Conservation (phyloP, 1,140 invertebrate genomes). For the Ips typographus region DNA sequence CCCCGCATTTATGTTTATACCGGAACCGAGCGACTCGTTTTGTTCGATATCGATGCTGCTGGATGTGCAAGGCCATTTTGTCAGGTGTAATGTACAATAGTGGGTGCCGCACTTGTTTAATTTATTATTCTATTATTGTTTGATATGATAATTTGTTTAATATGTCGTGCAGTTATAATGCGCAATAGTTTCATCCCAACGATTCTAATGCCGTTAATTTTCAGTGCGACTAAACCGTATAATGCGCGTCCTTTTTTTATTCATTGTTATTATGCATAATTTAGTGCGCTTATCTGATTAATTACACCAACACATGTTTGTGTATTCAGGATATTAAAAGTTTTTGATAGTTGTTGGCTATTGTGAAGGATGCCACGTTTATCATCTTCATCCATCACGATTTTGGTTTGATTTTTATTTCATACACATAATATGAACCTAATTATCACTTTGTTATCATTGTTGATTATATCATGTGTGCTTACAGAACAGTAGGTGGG, state of each 20-base stretch:
- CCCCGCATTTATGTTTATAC: slow-evolving; percentile 29
- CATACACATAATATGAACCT: too few relatives aligned
- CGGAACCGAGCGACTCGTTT: slow-evolving; percentile 37
- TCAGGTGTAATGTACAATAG: slow-evolving; percentile 28
- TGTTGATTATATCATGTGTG: too few relatives aligned
- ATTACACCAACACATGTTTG: background rate
- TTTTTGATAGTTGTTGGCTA: too few relatives aligned
- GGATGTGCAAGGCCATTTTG: slow-evolving; percentile 35
- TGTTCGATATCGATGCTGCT: slow-evolving; percentile 37
- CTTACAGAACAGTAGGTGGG: too few relatives aligned
- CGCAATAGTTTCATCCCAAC: slow-evolving; percentile 33
- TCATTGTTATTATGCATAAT: slow-evolving; percentile 19
- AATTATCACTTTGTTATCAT: too few relatives aligned
- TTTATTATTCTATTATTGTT: slow-evolving; percentile 35
- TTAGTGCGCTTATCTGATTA: slow-evolving; percentile 12
- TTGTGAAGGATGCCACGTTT: too few relatives aligned
- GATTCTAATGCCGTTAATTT: slow-evolving; percentile 30
- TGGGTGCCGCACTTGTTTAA: slow-evolving; percentile 28
- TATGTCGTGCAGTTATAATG: slow-evolving; percentile 25
- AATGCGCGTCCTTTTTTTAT: slow-evolving; percentile 16
- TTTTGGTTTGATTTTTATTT: too few relatives aligned
- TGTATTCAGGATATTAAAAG: too few relatives aligned
- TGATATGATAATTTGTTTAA: slow-evolving; percentile 40
- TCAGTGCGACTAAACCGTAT: slow-evolving; percentile 16
- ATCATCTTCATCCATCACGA: too few relatives aligned